Evolutionary conservation across 2,888 invertebrate genomes (phyloP), one percentile per base, ranked within the genome.

Genomic region (Cantharis rustica): DNA sequence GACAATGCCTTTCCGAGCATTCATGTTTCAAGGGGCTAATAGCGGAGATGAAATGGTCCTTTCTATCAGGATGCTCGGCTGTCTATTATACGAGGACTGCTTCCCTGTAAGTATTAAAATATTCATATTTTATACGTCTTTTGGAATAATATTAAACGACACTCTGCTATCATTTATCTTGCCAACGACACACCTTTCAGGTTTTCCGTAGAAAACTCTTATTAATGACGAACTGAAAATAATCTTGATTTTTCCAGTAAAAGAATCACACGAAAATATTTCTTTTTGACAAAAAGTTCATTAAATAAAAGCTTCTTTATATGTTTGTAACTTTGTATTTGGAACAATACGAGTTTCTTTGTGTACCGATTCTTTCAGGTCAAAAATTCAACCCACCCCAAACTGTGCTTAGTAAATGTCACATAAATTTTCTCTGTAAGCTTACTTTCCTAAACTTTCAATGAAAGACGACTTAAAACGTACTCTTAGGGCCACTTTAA

Each of bases 21-120:
- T 91, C 63, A 89, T 91, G 88, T 92, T 92, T 82, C 90, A 91
- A 77, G 91, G 90, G 13, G 91, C 91, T 89, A 87, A 86, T 16
- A 90, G 90, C 80, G 91, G 90, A 1, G 92, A 92, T 74, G 90
- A 91, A 80, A 88, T 92, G 85, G 85, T 90, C 1, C 85, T 92
- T 79, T 90, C 89, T 64, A 90, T 91, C 77, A 89, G 89, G 77
- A 88, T 91, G 77, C 87, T 89, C 0, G 92, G 90, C 0, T 92
- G 92, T 79, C 77, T 92, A 63, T 90, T 90, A 74, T 85, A 88
- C 1, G 86, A 86, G 1, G 92, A 92, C 81, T 92, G 92, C 80
- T 84, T 86, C 75, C 84, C 88, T 82, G 86, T 86, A 82, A 81
- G 82, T 90, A 16, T 61, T n/a, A 69, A 69, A 69, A 47, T 47